These are phyloP conservation scores for Caenorhabditis drosophilae DNA, from an alignment of 2,888 invertebrate species.

Conservation along the genomic window DNA sequence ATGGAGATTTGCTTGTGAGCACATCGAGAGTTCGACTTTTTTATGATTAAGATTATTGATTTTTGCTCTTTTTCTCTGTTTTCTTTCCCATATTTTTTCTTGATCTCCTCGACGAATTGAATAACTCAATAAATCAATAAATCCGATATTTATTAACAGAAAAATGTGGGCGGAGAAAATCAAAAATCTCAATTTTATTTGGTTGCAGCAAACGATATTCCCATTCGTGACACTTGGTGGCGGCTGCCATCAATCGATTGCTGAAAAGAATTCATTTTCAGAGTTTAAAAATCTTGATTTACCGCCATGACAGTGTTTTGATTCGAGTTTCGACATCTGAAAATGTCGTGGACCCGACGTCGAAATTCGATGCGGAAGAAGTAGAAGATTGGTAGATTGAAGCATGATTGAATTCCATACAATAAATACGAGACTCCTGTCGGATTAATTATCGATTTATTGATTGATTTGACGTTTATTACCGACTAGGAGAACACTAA, in stretches of 20 bases:
- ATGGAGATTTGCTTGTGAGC: constrained; percentile 89
- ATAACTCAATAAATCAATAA: too few relatives aligned
- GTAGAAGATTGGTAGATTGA: constrained; percentile 48
- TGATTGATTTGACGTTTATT: too few relatives aligned
- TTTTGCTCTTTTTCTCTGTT: too few relatives aligned
- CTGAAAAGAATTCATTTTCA: constrained; percentile 2
- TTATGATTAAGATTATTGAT: constrained; percentile 79
- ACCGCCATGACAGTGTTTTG: background rate
- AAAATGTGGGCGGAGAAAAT: too few relatives aligned
- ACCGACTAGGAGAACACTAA: constrained; percentile 47
- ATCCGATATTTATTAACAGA: too few relatives aligned
- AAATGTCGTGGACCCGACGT: constrained; percentile 28
- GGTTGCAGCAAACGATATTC: background rate
- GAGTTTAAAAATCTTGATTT: background rate
- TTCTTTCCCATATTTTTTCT: too few relatives aligned
- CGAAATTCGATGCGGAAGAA: constrained; percentile 51
- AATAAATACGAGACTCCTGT: constrained; percentile 47
- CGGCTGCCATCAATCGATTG: background rate
- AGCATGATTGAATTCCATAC: constrained; percentile 46
- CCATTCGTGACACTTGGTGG: background rate
- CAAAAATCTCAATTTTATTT: background rate
- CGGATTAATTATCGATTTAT: background rate
- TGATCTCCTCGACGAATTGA: too few relatives aligned
- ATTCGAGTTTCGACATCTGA: constrained; percentile 4
- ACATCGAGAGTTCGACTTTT: constrained; percentile 92